These are phyloP conservation scores for Nyleta sp. DNA, from an alignment of 2,888 invertebrate species.

Conservation along the genomic window DNA sequence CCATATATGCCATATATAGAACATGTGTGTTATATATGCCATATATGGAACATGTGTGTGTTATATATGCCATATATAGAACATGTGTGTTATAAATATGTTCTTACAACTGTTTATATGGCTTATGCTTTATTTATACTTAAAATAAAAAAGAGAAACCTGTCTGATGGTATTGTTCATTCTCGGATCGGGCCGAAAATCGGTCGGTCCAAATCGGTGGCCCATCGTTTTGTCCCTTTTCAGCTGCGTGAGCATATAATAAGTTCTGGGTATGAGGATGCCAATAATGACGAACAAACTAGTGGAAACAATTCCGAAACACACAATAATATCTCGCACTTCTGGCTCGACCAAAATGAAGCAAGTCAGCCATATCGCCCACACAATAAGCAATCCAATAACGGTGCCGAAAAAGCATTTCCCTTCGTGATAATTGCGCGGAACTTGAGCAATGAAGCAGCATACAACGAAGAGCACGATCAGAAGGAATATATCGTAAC, in stretches of 20 bases:
- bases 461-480: constrained; percentile 84
- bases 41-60: no score
- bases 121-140: no score
- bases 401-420: constrained; percentile 83
- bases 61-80: no score
- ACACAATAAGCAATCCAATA: constrained; percentile 82
- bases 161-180: constrained; percentile 66
- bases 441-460: constrained; percentile 86
- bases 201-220: constrained; percentile 72
- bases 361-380: constrained; percentile 86
- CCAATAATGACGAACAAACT: constrained; percentile 86
- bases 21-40: no score
- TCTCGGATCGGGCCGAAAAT: constrained; percentile 73
- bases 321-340: constrained; percentile 84
- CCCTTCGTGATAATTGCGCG: constrained; percentile 88
- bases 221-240: constrained; percentile 84
- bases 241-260: constrained; percentile 86
- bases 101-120: no score
- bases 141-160: constrained; percentile 10
- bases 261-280: constrained; percentile 88
- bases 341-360: constrained; percentile 84
- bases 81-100: no score
- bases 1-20: no score
- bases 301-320: constrained; percentile 85
- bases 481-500: constrained; percentile 86